Percentiles rank a stretch among this genome's conserved stretches.
These are phyloP conservation scores for Papilio dardanus DNA, from an alignment of 1,140 invertebrate genomes.

Conservation along the genomic window DNA sequence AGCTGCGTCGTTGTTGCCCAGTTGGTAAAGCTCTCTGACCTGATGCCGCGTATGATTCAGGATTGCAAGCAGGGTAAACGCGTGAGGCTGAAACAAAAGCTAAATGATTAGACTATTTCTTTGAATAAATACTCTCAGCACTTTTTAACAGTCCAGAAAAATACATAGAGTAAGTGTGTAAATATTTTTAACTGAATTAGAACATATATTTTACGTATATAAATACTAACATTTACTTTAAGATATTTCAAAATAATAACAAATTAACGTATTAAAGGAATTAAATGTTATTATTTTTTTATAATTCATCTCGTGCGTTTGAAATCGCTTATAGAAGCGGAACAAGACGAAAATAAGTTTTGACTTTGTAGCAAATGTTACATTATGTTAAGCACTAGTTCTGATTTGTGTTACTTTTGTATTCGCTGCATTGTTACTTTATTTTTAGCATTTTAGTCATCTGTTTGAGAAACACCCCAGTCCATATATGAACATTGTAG, in stretches of 20 bases:
- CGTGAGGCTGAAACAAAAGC: slow-evolving; percentile 84
- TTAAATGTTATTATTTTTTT: not conserved
- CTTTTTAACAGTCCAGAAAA: not conserved
- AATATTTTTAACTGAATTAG: too few species aligned
- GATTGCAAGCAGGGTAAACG: slow-evolving; percentile 88
- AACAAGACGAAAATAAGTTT: slow-evolving; percentile 25
- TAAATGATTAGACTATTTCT: too few species aligned
- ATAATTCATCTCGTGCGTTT: slow-evolving; percentile 20
- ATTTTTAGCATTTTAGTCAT: slow-evolving; percentile 16
- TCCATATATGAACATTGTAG: too few species aligned
- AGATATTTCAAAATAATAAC: not conserved
- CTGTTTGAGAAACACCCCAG: not conserved
- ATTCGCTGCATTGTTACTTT: not conserved
- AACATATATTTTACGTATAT: too few species aligned
- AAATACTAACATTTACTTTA: too few species aligned
- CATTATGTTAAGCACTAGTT: slow-evolving; percentile 6
- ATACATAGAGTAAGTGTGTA: not conserved
- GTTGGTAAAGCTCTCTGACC: slow-evolving; percentile 86
- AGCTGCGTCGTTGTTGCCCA: slow-evolving; percentile 86
- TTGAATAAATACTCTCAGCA: too few species aligned
- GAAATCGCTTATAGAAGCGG: not conserved
- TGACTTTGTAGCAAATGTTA: slow-evolving; percentile 15
- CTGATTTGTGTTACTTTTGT: slow-evolving; percentile 12
- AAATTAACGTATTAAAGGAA: not conserved
- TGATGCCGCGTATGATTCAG: slow-evolving; percentile 89